These are phyloP conservation scores for Chrysomela aeneicollis DNA, from an alignment of 2,888 invertebrate genomes.

Conservation along the genomic window DNA sequence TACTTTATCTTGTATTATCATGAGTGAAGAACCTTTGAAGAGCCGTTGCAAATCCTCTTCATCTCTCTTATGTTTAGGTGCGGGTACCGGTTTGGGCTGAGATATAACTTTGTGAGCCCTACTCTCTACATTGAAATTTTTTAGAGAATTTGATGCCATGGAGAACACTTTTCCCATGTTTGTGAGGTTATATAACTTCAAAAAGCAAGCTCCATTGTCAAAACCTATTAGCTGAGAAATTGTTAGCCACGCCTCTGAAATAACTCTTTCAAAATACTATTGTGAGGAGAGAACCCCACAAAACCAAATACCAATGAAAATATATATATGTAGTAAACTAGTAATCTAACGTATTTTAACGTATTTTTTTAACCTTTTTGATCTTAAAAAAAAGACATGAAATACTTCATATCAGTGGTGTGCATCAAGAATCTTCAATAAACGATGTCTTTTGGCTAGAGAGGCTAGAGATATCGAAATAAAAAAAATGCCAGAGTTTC, in stretches of 20 bases:
- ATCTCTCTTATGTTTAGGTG: conserved; percentile 73
- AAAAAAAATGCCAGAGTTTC: no score
- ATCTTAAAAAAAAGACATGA: conserved; percentile 40
- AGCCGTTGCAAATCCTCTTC: conserved; percentile 71
- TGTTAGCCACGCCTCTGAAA: conserved; percentile 18
- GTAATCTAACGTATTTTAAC: no score
- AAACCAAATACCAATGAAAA: no score
- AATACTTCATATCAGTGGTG: conserved; percentile 49
- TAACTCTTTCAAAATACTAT: neutral
- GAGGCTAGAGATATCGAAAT: no score
- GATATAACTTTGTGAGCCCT: conserved; percentile 77
- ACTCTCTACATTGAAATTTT: conserved; percentile 78
- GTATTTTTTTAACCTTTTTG: conserved; percentile 32
- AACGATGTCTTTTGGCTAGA: no score
- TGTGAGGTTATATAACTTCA: conserved; percentile 37
- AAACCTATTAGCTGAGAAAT: conserved; percentile 17
- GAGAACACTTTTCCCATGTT: conserved; percentile 63
- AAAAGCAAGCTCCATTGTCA: neutral
- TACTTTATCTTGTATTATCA: neutral
- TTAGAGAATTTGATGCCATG: conserved; percentile 66
- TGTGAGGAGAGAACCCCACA: no score
- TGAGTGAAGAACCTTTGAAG: conserved; percentile 61
- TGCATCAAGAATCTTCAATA: neutral
- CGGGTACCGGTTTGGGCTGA: conserved; percentile 67
- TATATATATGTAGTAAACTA: conserved; percentile 33